Conservation (phyloP, 2,888 invertebrate species). For the Phragmatobia fuliginosa region DNA sequence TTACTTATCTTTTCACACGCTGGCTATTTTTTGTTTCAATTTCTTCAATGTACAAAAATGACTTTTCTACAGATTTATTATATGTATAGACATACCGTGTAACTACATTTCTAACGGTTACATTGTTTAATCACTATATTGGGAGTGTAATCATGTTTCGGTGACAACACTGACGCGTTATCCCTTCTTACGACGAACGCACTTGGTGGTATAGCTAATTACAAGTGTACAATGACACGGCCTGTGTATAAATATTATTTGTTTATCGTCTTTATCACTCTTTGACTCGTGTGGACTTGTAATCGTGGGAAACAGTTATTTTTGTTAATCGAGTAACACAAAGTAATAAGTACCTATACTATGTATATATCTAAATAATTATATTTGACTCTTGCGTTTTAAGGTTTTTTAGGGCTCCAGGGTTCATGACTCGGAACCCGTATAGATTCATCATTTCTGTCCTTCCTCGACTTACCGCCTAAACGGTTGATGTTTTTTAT, state of each 20-base stretch:
- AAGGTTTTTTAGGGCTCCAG: no score
- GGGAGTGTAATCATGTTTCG: not conserved
- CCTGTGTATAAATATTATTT: constrained; percentile 7
- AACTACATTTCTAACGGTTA: not conserved
- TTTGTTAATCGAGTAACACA: not conserved
- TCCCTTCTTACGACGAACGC: constrained; percentile 5
- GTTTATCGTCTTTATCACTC: constrained; percentile 1
- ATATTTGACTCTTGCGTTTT: not conserved
- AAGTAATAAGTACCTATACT: not conserved
- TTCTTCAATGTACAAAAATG: no score
- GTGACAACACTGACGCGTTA: constrained; percentile 6
- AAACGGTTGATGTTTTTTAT: no score
- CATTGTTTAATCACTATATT: not conserved
- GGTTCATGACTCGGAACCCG: no score
- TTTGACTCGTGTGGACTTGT: constrained; percentile 1
- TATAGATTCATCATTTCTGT: no score
- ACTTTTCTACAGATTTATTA: no score
- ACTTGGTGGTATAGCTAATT: constrained; percentile 11
- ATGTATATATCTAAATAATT: not conserved
- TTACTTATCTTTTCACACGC: no score
- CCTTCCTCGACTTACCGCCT: no score
- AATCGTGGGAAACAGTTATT: constrained; percentile 13
- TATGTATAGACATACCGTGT: no score
- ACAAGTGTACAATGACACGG: constrained; percentile 14
- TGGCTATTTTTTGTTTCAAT: no score